Conservation (phyloP, 2,113 vertebrate species). For the Rutilus rutilus region DNA sequence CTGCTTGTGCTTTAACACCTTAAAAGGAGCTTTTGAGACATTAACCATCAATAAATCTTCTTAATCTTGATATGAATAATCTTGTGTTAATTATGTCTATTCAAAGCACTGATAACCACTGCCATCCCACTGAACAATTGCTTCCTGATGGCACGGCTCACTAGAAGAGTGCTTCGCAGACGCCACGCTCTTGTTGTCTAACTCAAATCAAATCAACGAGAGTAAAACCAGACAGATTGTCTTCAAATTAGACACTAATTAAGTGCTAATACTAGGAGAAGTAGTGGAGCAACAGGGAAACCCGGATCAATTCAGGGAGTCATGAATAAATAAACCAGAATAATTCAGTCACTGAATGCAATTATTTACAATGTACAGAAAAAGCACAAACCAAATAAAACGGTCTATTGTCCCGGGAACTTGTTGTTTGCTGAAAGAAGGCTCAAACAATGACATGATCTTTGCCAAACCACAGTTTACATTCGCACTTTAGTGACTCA, state of each 20-base stretch:
- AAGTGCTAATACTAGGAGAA: constrained; percentile 33
- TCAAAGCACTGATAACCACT: not conserved
- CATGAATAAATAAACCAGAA: not conserved
- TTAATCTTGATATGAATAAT: not conserved
- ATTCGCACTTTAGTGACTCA: not conserved
- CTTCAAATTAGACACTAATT: constrained; percentile 46
- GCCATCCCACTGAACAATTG: not conserved
- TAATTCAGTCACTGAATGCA: not conserved
- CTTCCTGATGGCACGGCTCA: not conserved
- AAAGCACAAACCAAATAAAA: not conserved
- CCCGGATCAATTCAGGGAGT: not conserved
- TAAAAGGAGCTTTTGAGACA: not conserved
- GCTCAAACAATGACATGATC: not conserved
- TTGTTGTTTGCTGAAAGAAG: constrained; percentile 7
- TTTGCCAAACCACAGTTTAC: not conserved
- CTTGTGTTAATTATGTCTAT: not conserved
- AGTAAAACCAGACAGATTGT: constrained; percentile 31
- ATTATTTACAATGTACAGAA: not conserved
- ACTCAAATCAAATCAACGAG: constrained; percentile 38
- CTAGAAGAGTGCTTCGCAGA: constrained; percentile 3
- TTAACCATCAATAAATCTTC: not conserved
- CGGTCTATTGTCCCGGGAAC: not conserved
- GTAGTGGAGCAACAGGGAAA: not conserved
- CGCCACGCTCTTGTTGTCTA: not conserved
- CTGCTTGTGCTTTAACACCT: not conserved